Conservation (phyloP, 2,888 invertebrate genomes). For the Cartodere bifasciata region DNA sequence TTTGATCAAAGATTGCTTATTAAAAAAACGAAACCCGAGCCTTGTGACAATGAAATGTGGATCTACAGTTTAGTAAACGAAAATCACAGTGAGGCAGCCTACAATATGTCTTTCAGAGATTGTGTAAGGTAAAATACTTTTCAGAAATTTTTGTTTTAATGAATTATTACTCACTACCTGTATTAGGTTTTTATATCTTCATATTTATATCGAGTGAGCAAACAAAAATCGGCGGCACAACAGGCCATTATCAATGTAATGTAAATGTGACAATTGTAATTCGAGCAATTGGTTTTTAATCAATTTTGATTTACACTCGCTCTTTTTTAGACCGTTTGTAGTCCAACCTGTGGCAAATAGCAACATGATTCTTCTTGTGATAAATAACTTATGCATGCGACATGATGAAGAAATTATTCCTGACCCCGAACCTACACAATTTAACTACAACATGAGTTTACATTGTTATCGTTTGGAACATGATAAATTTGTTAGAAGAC, state of each 20-base stretch:
- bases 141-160: conserved; percentile 3
- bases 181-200: no score
- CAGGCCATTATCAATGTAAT: no score
- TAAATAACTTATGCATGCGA: conserved; percentile 48
- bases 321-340: conserved; percentile 48
- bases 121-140: conserved; percentile 28
- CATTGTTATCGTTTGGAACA: conserved; percentile 27
- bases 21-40: conserved; percentile 68
- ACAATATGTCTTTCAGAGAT: conserved; percentile 30
- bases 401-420: conserved; percentile 16
- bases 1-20: conserved; percentile 48
- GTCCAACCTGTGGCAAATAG: conserved; percentile 65
- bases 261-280: conserved; percentile 5
- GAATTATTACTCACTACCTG: no score
- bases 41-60: conserved; percentile 63
- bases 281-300: no score
- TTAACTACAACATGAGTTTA: conserved; percentile 37
- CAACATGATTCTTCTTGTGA: conserved; percentile 67
- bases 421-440: conserved; percentile 25
- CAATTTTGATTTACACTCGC: conserved; percentile 2
- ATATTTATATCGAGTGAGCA: no score
- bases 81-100: no score
- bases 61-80: conserved; percentile 31
- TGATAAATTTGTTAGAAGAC: conserved; percentile 48
- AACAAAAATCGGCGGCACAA: no score